Evolutionary conservation across 2,888 invertebrate species (phyloP), one percentile per base, ranked within the genome.

Genomic region (Drosophila yooni): DNA sequence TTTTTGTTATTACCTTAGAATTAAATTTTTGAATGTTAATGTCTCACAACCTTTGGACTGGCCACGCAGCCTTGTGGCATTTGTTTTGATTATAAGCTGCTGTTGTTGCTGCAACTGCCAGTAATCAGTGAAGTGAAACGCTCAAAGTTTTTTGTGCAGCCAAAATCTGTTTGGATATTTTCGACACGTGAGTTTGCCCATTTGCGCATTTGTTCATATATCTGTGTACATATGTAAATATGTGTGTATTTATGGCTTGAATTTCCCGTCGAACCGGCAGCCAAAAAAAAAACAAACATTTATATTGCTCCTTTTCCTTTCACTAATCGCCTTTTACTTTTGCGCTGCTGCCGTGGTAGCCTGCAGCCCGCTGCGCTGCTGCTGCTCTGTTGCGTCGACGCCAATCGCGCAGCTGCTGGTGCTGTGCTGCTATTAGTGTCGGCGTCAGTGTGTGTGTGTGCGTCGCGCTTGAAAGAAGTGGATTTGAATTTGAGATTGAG

Each of bases 321-420:
- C 85, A 88, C 89, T 86, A 88, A 84, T 86, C 40, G 83, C 85
- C 85, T 88, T 88, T 86, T 85, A 88, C 88, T 86, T 83, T 43
- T 57, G 70, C 70, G 62, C 50, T 74, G 77, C 53, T 64, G 51
- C 15, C 18, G 56, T n/a, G 13, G 38, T 27, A 56, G 56, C 38
- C 56, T 38, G 38, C 38, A 56, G 34, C 46, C 11, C 25, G 43
- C 56, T 27, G 46, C 13, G 31, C 52, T 21, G 31, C 66, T 21
- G 61, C 50, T 29, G 59, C 57, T 52, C 57, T 29, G 57, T 38
- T 48, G 18, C 21, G 43, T 56, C 64, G 54, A 53, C 40, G 64
- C 51, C 31, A 72, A 18, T 38, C 34, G 29, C 1, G 25, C 36
- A 36, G 50, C 46, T 43, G 43, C 50, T 31, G 48, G 53, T 60